Conservation (phyloP, 2,113 vertebrate genomes). For the Malurus melanocephalus region DNA sequence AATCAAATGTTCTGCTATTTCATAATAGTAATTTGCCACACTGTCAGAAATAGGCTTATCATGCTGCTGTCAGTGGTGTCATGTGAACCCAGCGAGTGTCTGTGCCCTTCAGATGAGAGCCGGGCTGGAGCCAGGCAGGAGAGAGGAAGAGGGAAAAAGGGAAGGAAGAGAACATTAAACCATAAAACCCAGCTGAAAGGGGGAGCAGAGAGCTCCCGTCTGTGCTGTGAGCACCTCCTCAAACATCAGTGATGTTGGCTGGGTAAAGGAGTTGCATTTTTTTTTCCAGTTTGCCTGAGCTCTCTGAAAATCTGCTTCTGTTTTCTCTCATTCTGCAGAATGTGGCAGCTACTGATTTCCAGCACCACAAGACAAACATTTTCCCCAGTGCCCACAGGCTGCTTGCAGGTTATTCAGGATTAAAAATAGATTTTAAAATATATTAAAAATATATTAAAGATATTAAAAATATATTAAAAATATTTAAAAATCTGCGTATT, state of each 20-base stretch:
- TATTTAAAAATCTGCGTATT: neutral
- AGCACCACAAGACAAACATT: neutral
- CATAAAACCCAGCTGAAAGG: neutral
- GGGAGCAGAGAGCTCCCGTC: neutral
- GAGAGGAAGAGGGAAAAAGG: neutral
- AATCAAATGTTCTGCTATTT: conserved; percentile 55
- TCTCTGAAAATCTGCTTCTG: neutral
- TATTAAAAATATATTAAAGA: no score
- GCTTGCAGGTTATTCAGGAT: neutral
- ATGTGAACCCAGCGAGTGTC: conserved; percentile 14
- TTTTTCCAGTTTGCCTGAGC: neutral
- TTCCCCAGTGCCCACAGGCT: neutral
- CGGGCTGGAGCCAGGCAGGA: neutral
- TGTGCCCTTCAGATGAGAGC: conserved; percentile 44
- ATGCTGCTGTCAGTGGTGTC: conserved; percentile 33
- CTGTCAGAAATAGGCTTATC: conserved; percentile 59
- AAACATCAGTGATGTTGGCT: neutral
- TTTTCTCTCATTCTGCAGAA: neutral
- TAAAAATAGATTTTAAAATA: no score
- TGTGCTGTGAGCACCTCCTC: neutral
- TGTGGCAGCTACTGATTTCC: neutral
- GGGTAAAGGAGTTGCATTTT: neutral
- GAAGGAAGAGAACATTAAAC: neutral
- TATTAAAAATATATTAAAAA: no score
- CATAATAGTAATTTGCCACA: conserved; percentile 60